Evolutionary conservation across 2,797 vertebrate genomes (phyloP), one percentile per base, ranked within the genome.

Genomic region (Parambassis ranga): DNA sequence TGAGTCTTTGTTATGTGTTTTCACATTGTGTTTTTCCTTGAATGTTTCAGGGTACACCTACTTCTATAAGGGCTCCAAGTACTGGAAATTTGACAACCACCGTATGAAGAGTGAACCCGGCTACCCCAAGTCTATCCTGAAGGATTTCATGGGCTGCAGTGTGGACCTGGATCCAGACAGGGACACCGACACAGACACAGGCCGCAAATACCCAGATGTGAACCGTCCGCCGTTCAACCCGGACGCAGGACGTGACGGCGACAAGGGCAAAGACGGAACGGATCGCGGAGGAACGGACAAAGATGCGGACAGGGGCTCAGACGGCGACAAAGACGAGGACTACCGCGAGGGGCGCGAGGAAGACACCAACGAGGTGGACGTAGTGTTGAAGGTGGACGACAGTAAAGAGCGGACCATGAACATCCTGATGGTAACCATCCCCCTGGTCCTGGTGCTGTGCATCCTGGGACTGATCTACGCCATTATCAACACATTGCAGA

Each of bases 61-160:
- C 89, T 99, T 99, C 92, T 98, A 98, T 89, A 95, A 96, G 81
- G 97, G 96, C 61, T 92, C 93, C 32, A 96, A 95, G 78, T 99
- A 99, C 92, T 99, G 97, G 97, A 99, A 98, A 81, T 98, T 98
- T 0, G 94, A 98, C 91, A 99, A 99, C 1, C 95, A 96, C 70
- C 93, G 94, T 10, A 95, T 99, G 90, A 96, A 94, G 65, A 96
- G 95, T 0, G 97, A 98, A 62, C 94, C 96, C 0, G 96, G 97
- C 52, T 98, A 95, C 82, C 97, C 97, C 23, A 99, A 98, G 82
- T 99, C 97, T 71, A 96, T 99, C 75, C 87, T 99, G 14, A 90
- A 89, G 62, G 96, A 98, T 90, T 98, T 96, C 82, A 99, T 98
- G 97, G 97, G 97, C 77, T 99, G 97, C 82, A 94, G 88, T 1